Percentiles rank a stretch among this genome's conserved stretches.
These are phyloP conservation scores for Nineta flava DNA, from an alignment of 2,888 invertebrate genomes.

Conservation along the genomic window DNA sequence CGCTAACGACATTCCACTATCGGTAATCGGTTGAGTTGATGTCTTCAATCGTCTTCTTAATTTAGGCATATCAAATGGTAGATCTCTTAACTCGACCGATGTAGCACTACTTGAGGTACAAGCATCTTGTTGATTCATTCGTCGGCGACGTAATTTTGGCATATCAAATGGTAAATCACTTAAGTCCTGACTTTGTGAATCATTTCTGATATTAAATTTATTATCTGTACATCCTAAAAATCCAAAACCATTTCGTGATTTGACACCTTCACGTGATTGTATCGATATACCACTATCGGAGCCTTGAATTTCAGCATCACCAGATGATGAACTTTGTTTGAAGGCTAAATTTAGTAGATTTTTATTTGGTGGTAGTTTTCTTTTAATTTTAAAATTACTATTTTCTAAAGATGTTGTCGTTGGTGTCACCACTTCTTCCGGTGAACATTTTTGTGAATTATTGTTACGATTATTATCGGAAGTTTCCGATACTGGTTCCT, in stretches of 20 bases:
- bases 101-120: constrained; percentile 58
- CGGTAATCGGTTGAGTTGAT: constrained; percentile 40
- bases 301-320: constrained; percentile 64
- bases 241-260: constrained; percentile 5
- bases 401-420: constrained; percentile 21
- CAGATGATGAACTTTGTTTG: constrained; percentile 35
- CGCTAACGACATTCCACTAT: constrained; percentile 60
- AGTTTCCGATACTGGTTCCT: constrained; percentile 69
- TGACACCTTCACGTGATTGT: constrained; percentile 54
- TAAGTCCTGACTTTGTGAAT: constrained; percentile 45
- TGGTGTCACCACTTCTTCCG: constrained; percentile 39
- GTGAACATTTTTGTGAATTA: constrained; percentile 61
- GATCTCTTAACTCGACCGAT: constrained; percentile 60
- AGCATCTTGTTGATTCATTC: constrained; percentile 45
- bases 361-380: constrained; percentile 58
- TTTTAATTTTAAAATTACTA: constrained; percentile 38
- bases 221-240: constrained; percentile 16
- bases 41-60: constrained; percentile 58
- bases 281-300: constrained; percentile 81
- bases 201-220: constrained; percentile 26
- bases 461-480: constrained; percentile 68
- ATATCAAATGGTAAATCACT: constrained; percentile 77
- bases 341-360: constrained; percentile 53
- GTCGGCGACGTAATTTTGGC: constrained; percentile 65
- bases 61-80: constrained; percentile 89